Evolutionary conservation across 2,888 invertebrate species (phyloP).

Genomic region (Drosophila eohydei): DNA sequence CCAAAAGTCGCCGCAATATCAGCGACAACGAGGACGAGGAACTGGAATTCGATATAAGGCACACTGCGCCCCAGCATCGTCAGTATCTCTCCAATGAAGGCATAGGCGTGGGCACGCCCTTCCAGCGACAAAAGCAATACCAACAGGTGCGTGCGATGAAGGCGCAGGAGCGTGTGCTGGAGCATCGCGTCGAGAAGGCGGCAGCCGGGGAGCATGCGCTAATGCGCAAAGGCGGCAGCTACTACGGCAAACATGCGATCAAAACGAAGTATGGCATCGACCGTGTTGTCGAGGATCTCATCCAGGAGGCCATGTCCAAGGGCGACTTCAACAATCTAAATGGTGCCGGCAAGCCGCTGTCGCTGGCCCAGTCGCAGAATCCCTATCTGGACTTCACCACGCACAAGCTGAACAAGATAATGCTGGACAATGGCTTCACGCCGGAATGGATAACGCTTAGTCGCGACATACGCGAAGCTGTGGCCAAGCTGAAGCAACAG

Average conservation of each 20-base stretch:
- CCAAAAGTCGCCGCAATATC: constrained; percentile 87
- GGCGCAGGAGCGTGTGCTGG: constrained; percentile 87
- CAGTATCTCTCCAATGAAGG: constrained; percentile 92
- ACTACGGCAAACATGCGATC: constrained; percentile 88
- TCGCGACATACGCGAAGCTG: constrained; percentile 92
- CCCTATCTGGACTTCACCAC: constrained; percentile 95
- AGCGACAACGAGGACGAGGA: constrained; percentile 85
- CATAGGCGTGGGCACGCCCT: constrained; percentile 91
- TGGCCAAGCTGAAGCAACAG: constrained; percentile 86
- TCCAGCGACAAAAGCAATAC: constrained; percentile 92
- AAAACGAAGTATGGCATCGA: constrained; percentile 94
- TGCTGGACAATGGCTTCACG: constrained; percentile 92
- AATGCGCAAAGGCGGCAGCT: constrained; percentile 86
- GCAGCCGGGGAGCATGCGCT: constrained; percentile 87
- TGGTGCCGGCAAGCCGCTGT: constrained; percentile 93
- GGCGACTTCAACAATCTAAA: constrained; percentile 95
- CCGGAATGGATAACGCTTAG: constrained; percentile 96
- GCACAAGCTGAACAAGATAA: constrained; percentile 86
- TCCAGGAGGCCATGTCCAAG: constrained; percentile 95
- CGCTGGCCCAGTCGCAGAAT: constrained; percentile 88
- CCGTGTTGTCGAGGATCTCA: constrained; percentile 95
- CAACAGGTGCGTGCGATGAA: constrained; percentile 88
- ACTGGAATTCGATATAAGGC: constrained; percentile 89
- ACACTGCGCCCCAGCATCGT: constrained; percentile 94
- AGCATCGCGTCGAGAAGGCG: constrained; percentile 88